Evolutionary conservation across 1,140 invertebrate species (phyloP).

Genomic region (Euura lappo): DNA sequence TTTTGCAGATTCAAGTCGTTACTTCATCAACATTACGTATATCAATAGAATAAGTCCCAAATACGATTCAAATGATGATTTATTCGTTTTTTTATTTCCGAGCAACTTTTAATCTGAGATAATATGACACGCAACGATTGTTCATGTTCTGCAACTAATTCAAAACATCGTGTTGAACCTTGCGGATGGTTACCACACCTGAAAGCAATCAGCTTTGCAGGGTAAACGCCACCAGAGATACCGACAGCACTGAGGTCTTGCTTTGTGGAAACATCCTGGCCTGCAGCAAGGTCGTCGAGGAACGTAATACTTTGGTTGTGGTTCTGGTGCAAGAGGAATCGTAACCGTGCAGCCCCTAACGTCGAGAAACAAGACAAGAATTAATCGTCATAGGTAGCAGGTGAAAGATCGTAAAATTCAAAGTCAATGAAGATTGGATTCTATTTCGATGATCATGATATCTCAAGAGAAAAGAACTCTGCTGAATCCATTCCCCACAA

Average conservation of each 20-base stretch:
- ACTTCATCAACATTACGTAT: no score
- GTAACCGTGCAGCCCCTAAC: constrained; percentile 30
- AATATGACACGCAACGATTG: no score
- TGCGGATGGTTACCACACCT: constrained; percentile 23
- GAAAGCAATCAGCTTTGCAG: constrained; percentile 36
- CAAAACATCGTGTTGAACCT: no score
- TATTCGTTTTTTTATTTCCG: background rate
- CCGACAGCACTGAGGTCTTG: constrained; percentile 26
- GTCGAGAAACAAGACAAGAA: background rate
- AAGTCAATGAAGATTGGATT: background rate
- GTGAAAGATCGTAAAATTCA: background rate
- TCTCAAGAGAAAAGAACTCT: background rate
- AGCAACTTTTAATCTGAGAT: background rate
- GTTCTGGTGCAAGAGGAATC: constrained; percentile 19
- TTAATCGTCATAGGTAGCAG: background rate
- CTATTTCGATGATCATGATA: background rate
- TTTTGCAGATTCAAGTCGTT: no score
- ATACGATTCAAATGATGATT: background rate
- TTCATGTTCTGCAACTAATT: no score
- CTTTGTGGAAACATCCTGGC: constrained; percentile 29
- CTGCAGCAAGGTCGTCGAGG: constrained; percentile 27
- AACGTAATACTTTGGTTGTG: constrained; percentile 20
- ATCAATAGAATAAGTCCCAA: no score
- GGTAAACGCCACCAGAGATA: constrained; percentile 34
- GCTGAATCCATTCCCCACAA: background rate